A percentile compares a stretch with the other conserved stretches of the same genome.
These are phyloP conservation scores for Metopia argyrocephala DNA, from an alignment of 2,888 invertebrate species.

Conservation along the genomic window DNA sequence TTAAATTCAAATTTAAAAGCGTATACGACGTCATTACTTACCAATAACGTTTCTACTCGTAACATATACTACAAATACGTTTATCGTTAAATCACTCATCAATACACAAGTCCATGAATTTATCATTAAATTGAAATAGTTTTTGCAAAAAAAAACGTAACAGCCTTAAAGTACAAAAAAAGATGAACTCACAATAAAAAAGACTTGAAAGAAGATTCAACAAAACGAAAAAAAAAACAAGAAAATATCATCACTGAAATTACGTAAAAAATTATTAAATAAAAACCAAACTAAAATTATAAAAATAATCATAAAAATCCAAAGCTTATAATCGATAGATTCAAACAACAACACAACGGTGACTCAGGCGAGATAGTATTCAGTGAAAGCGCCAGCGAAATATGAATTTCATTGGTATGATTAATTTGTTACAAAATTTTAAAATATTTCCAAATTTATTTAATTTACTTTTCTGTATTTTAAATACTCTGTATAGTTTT, in stretches of 20 bases:
- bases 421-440: slow-evolving; percentile 55
- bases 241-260: slow-evolving; percentile 52
- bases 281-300: slow-evolving; percentile 23
- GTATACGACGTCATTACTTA: slow-evolving; percentile 42
- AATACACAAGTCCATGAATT: slow-evolving; percentile 3
- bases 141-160: slow-evolving; percentile 55
- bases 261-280: slow-evolving; percentile 38
- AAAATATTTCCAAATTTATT: too few species aligned
- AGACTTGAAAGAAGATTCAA: slow-evolving; percentile 8
- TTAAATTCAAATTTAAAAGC: not conserved
- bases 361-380: slow-evolving; percentile 78
- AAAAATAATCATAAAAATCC: not conserved
- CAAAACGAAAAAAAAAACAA: slow-evolving; percentile 9
- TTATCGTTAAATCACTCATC: slow-evolving; percentile 47
- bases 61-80: slow-evolving; percentile 53
- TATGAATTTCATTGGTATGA: slow-evolving; percentile 79
- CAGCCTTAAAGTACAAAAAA: slow-evolving; percentile 57
- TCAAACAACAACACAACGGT: slow-evolving; percentile 71
- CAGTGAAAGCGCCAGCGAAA: slow-evolving; percentile 79
- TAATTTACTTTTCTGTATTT: too few species aligned
- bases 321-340: slow-evolving; percentile 22
- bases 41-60: slow-evolving; percentile 50
- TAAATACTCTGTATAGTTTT: too few species aligned
- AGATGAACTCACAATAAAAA: not conserved
- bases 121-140: slow-evolving; percentile 17